Conservation (phyloP, 2,888 invertebrate genomes). For the Pristionchus mayeri region DNA sequence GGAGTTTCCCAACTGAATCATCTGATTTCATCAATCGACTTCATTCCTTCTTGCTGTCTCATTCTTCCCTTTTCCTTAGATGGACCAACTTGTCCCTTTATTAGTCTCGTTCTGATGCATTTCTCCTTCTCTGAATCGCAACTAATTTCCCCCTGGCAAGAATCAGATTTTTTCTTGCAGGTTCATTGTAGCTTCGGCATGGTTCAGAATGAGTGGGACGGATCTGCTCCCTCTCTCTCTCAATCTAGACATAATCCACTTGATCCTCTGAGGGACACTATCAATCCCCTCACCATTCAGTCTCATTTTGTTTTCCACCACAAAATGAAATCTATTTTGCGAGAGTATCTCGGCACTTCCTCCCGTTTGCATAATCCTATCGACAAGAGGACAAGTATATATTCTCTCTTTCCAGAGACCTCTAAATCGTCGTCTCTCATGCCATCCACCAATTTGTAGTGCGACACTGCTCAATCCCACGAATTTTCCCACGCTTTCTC, state of each 20-base stretch:
- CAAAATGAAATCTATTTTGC: too few species aligned
- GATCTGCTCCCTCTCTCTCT: too few species aligned
- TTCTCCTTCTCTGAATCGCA: background rate
- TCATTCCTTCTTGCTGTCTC: background rate
- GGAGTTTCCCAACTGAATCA: background rate
- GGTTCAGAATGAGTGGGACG: background rate
- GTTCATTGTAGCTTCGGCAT: background rate
- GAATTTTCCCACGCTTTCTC: too few species aligned
- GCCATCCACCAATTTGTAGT: background rate
- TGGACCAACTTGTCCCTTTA: too few species aligned
- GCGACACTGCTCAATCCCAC: background rate
- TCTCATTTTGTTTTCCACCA: background rate
- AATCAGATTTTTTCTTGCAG: background rate
- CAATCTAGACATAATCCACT: constrained; percentile 8
- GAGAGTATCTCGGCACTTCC: too few species aligned
- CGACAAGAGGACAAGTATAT: background rate
- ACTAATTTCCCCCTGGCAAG: background rate
- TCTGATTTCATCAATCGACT: too few species aligned
- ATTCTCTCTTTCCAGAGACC: background rate
- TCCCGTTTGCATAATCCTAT: background rate
- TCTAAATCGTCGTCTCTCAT: background rate
- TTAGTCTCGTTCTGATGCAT: background rate
- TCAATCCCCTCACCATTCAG: background rate
- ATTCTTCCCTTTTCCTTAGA: background rate
- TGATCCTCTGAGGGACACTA: background rate